phyloP scores from a whole-genome alignment of 2,888 invertebrate species.

The Dicranocentrus wangi region DNA sequence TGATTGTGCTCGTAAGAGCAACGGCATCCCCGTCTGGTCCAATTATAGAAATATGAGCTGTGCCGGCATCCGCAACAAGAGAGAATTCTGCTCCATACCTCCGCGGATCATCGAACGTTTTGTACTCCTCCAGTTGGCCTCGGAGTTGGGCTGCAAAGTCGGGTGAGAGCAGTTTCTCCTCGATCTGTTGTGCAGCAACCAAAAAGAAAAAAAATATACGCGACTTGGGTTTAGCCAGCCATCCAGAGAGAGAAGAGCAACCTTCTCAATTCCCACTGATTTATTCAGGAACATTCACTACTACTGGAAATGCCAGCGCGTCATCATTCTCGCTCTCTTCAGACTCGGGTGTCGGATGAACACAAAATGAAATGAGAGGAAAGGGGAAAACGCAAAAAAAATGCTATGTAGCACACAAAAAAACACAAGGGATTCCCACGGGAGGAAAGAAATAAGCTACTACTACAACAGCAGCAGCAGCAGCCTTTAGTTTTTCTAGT shows the following conservation, averaged over 20 bases:
- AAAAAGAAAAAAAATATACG: background rate
- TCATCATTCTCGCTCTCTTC: background rate
- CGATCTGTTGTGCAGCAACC: constrained; percentile 29
- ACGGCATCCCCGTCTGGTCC: constrained; percentile 77
- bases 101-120: constrained; percentile 74
- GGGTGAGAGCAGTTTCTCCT: constrained; percentile 73
- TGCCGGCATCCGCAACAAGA: constrained; percentile 76
- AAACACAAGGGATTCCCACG: no score
- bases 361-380: no score
- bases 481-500: no score
- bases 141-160: constrained; percentile 73
- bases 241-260: background rate
- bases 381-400: no score
- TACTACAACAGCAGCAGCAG: no score
- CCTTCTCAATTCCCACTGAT: background rate
- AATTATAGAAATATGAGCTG: constrained; percentile 78
- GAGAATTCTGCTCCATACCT: constrained; percentile 74
- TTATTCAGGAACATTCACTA: background rate
- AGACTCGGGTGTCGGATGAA: no score
- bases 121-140: constrained; percentile 74
- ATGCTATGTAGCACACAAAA: no score
- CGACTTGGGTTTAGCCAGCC: background rate
- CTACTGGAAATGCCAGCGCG: background rate
- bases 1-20: constrained; percentile 77
- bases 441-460: no score